phyloP scores from a whole-genome alignment of 2,888 invertebrate species.

The Deroplatys truncata region DNA sequence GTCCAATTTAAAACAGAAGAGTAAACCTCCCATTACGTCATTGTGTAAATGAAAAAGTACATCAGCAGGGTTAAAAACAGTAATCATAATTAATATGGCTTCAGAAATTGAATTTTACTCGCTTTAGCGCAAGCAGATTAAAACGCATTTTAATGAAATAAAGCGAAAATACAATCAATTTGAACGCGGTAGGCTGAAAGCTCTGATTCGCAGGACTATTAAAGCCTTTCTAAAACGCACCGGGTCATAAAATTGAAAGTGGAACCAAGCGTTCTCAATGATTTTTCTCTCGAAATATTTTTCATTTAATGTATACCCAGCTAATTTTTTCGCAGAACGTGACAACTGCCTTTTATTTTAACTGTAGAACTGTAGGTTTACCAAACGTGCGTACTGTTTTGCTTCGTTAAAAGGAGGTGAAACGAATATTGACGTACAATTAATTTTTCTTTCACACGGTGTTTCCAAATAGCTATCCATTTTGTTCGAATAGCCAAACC shows the following conservation, averaged over 20 bases:
- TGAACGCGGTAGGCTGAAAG: not conserved
- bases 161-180: not conserved
- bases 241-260: not conserved
- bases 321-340: too few species aligned
- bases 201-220: not conserved
- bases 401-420: too few species aligned
- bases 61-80: not conserved
- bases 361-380: too few species aligned
- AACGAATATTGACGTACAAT: too few species aligned
- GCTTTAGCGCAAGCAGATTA: not conserved
- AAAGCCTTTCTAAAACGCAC: not conserved
- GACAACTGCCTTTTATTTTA: too few species aligned
- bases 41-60: not conserved
- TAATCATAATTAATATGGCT: not conserved
- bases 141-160: not conserved
- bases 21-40: not conserved
- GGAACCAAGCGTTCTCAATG: not conserved
- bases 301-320: not conserved
- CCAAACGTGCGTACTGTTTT: too few species aligned
- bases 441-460: too few species aligned
- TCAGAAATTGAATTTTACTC: not conserved
- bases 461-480: too few species aligned
- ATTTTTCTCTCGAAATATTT: not conserved
- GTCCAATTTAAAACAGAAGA: not conserved
- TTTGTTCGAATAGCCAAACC: too few species aligned